phyloP scores from a whole-genome alignment of 2,113 vertebrate species.

The Saguinus midas region DNA sequence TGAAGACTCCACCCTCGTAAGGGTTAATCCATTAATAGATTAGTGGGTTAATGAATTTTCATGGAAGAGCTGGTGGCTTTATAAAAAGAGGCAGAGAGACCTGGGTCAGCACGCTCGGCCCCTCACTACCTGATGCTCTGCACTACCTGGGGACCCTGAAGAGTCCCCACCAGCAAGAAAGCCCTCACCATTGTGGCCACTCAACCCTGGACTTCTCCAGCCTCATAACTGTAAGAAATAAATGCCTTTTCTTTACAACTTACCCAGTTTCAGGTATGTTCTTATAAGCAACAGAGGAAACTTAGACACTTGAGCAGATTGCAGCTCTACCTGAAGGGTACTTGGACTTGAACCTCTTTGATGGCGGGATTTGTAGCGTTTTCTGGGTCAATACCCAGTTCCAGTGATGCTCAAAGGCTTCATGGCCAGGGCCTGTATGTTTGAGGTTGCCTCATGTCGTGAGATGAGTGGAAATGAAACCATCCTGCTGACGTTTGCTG shows the following conservation, averaged over 20 bases:
- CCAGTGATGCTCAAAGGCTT: neutral
- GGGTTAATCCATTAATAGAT: neutral
- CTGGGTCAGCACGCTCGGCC: rapidly evolving
- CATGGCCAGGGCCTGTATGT: neutral
- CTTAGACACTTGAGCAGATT: neutral
- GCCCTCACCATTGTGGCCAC: neutral
- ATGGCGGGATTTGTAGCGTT: neutral
- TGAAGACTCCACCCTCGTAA: no score
- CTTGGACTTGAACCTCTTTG: no score
- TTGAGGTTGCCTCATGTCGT: neutral
- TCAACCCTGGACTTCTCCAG: neutral
- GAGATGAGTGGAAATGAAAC: neutral
- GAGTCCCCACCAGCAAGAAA: neutral
- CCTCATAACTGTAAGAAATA: neutral
- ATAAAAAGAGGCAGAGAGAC: neutral
- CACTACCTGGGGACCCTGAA: neutral
- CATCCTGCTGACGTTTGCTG: neutral
- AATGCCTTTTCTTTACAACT: neutral
- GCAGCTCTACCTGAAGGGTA: neutral
- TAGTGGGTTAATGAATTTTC: neutral
- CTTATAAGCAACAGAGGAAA: neutral
- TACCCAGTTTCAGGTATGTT: neutral
- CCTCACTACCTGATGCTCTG: no score
- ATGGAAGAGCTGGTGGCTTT: neutral
- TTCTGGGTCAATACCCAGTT: neutral